A percentile compares a stretch with the other conserved stretches of the same genome.
These are phyloP conservation scores for Porites lobata DNA, from an alignment of 92 coral and sea anemone species.

Conservation along the genomic window DNA sequence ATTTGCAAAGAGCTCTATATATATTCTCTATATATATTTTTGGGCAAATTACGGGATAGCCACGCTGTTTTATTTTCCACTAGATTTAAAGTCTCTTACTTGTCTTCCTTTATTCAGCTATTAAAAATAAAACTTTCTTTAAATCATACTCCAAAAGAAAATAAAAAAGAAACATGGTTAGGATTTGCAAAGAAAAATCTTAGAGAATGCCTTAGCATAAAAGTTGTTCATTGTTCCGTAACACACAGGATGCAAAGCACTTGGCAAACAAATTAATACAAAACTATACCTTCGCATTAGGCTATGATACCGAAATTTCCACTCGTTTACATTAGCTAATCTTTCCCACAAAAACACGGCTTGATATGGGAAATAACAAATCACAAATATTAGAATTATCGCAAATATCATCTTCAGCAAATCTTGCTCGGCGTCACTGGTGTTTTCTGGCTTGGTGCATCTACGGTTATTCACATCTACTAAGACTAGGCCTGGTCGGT, in stretches of 20 bases:
- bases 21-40: too few species aligned
- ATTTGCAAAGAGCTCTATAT: too few species aligned
- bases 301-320: conserved; percentile 35
- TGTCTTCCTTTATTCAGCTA: too few species aligned
- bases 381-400: conserved; percentile 41
- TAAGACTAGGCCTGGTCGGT: background rate
- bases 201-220: conserved; percentile 68
- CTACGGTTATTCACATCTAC: background rate
- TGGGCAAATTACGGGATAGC: too few species aligned
- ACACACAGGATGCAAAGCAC: conserved; percentile 74
- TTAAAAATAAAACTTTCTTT: too few species aligned
- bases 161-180: too few species aligned
- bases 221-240: conserved; percentile 76
- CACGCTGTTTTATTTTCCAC: too few species aligned
- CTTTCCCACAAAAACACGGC: conserved; percentile 51
- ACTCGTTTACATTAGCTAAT: conserved; percentile 1
- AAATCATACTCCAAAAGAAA: too few species aligned
- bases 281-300: conserved; percentile 43
- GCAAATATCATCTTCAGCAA: conserved; percentile 68
- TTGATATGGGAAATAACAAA: conserved; percentile 73
- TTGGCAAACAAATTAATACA: conserved; percentile 65
- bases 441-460: conserved; percentile 12
- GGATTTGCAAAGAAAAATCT: conserved; percentile 39
- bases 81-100: too few species aligned
- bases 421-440: conserved; percentile 52